phyloP scores from a whole-genome alignment of 2,888 invertebrate species.

The Tanytarsus gracilentus region DNA sequence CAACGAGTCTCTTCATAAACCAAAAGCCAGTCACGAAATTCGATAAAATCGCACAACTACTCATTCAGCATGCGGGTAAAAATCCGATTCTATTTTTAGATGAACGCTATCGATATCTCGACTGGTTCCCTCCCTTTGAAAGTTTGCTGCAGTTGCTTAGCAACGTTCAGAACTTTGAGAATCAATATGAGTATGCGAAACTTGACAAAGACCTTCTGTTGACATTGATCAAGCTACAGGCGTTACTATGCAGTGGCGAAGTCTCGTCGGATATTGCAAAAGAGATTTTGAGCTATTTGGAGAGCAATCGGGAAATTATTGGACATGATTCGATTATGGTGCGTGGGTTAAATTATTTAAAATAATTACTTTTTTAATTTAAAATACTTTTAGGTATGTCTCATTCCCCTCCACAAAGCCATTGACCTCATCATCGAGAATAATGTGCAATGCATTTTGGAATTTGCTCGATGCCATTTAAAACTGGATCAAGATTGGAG shows the following conservation, averaged over 20 bases:
- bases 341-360: too few relatives aligned
- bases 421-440: constrained; percentile 17
- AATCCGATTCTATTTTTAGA: constrained; percentile 40
- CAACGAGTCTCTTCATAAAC: constrained; percentile 24
- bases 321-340: constrained; percentile 46
- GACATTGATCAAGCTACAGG: constrained; percentile 42
- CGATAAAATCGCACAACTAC: constrained; percentile 12
- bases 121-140: constrained; percentile 46
- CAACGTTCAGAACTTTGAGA: constrained; percentile 14
- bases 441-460: constrained; percentile 18
- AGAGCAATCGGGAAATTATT: constrained; percentile 46
- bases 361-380: too few relatives aligned
- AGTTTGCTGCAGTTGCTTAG: constrained; percentile 37
- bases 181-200: constrained; percentile 18
- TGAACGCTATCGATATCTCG: constrained; percentile 44
- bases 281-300: constrained; percentile 54
- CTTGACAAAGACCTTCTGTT: constrained; percentile 18
- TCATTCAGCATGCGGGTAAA: constrained; percentile 8
- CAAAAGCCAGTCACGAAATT: constrained; percentile 19
- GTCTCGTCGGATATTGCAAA: constrained; percentile 48
- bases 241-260: constrained; percentile 49
- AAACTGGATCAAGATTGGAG: constrained; percentile 24
- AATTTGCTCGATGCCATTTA: constrained; percentile 19
- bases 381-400: too few relatives aligned
- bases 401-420: constrained; percentile 12